These are phyloP conservation scores for Ptychadena robeensis DNA, from an alignment of 2,797 vertebrate genomes.

Conservation along the genomic window DNA sequence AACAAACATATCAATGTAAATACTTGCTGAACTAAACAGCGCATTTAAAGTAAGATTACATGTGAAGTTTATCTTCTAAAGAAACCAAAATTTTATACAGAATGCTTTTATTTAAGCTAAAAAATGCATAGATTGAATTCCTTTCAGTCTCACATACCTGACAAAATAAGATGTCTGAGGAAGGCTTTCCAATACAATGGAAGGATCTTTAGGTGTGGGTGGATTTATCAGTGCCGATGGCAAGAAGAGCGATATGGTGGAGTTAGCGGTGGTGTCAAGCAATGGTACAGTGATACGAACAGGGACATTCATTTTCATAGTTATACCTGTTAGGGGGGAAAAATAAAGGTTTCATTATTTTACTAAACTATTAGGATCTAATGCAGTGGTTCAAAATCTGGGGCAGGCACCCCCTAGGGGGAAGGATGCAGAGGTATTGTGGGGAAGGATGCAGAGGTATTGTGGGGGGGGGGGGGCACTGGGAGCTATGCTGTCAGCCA, in stretches of 20 bases:
- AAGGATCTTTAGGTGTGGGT: conserved; percentile 18
- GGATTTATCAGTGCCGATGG: conserved; percentile 9
- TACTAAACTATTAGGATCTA: too few relatives aligned
- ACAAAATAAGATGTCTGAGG: conserved; percentile 26
- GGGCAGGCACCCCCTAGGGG: too few relatives aligned
- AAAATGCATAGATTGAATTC: neutral
- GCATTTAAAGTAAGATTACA: neutral
- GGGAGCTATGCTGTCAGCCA: too few relatives aligned
- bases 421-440: too few relatives aligned
- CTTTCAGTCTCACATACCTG: conserved; percentile 33
- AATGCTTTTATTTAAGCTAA: neutral
- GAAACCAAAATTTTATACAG: neutral
- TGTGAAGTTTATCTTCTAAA: too few relatives aligned
- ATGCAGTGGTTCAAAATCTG: too few relatives aligned
- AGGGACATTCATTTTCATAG: conserved; percentile 50
- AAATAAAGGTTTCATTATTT: too few relatives aligned
- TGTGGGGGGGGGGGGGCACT: too few relatives aligned
- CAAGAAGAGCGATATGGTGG: conserved; percentile 54
- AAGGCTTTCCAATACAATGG: conserved; percentile 27
- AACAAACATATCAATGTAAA: neutral
- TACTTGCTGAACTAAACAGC: neutral
- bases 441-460: too few relatives aligned
- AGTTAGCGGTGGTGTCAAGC: neutral
- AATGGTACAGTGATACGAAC: conserved; percentile 31
- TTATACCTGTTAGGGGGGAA: conserved; percentile 23